Conservation (phyloP, 2,113 vertebrate genomes). For the Myrmecophaga tridactyla region DNA sequence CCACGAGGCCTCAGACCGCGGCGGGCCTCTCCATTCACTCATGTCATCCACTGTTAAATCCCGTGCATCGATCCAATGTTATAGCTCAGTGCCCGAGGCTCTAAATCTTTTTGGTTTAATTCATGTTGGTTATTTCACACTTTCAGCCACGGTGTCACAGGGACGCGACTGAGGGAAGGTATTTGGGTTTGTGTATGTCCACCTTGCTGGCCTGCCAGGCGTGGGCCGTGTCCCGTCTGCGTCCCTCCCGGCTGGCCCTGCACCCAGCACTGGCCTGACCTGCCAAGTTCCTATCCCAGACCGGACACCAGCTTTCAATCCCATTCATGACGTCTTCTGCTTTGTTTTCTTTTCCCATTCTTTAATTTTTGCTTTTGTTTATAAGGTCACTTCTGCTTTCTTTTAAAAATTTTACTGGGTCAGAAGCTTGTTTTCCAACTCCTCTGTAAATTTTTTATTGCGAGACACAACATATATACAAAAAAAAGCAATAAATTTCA, state of each 20-base stretch:
- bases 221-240: rapidly evolving
- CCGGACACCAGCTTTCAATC: not conserved
- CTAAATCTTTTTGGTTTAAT: not conserved
- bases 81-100: not conserved
- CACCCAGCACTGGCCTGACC: rapidly evolving
- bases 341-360: not conserved
- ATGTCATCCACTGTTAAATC: not conserved
- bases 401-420: not conserved
- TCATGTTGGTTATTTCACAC: rapidly evolving
- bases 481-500: too few species aligned
- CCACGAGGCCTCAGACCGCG: too few species aligned
- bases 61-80: not conserved
- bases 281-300: not conserved
- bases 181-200: too few species aligned
- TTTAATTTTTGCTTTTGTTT: not conserved
- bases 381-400: not conserved
- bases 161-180: too few species aligned
- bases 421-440: not conserved
- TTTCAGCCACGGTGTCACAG: rapidly evolving
- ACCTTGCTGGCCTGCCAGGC: rapidly evolving
- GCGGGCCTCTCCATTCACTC: rapidly evolving
- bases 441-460: not conserved
- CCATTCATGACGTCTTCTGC: too few species aligned
- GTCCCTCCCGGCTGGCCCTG: not conserved
- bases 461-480: too few species aligned